Conservation (phyloP, 1,140 invertebrate species). For the Hypothenemus hampei region DNA sequence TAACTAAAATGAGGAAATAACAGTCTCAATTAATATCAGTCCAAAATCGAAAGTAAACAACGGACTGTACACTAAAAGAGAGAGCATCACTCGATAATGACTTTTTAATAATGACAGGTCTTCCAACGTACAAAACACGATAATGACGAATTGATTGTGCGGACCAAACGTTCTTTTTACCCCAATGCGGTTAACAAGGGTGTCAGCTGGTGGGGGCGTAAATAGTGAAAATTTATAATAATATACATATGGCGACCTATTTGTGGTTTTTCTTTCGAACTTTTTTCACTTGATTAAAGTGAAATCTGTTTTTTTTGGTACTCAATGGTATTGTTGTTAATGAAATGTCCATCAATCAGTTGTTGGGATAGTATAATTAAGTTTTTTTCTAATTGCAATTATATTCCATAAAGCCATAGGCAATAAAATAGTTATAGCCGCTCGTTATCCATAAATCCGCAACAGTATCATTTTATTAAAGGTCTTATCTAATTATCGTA, state of each 20-base stretch:
- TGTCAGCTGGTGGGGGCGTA: constrained; percentile 24
- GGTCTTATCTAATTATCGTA: constrained; percentile 15
- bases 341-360: too few relatives aligned
- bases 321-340: too few relatives aligned
- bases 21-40: constrained; percentile 5
- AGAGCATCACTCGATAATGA: constrained; percentile 16
- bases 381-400: too few relatives aligned
- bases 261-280: constrained; percentile 17
- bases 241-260: constrained; percentile 16
- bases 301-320: too few relatives aligned
- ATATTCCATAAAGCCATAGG: too few relatives aligned
- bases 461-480: constrained; percentile 9
- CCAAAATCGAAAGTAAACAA: constrained; percentile 15
- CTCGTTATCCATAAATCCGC: constrained; percentile 4
- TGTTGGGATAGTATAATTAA: too few relatives aligned
- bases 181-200: constrained; percentile 18
- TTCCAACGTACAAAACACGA: constrained; percentile 14
- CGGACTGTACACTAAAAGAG: not conserved
- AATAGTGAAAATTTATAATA: constrained; percentile 19
- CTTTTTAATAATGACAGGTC: constrained; percentile 18
- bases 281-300: not conserved
- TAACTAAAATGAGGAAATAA: too few relatives aligned
- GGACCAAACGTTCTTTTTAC: constrained; percentile 8
- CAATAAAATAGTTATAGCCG: too few relatives aligned
- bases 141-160: constrained; percentile 25